Evolutionary conservation across 2,797 vertebrate species (phyloP).

Genomic region (Mormyrops attenuatus): DNA sequence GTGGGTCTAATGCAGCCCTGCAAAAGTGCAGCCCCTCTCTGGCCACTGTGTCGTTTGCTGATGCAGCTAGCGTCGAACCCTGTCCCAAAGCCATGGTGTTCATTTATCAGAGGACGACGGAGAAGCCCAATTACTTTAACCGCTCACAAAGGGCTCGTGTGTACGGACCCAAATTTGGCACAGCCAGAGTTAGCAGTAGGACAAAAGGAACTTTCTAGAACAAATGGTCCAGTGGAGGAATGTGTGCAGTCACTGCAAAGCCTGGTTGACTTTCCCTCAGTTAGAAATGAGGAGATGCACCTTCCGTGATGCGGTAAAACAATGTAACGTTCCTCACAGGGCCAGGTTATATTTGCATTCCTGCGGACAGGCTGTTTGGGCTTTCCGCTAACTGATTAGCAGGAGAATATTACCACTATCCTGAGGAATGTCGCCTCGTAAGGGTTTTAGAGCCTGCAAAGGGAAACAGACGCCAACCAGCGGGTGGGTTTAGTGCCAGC

Average conservation of each 20-base stretch:
- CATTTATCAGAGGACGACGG: constrained; percentile 20
- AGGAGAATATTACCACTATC: neutral
- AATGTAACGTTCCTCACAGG: neutral
- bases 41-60: neutral
- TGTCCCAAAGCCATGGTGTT: constrained; percentile 12
- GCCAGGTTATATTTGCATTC: neutral
- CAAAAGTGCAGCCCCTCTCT: neutral
- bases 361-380: neutral
- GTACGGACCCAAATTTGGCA: constrained; percentile 25
- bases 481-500: neutral
- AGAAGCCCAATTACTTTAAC: constrained; percentile 15
- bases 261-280: neutral
- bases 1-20: neutral
- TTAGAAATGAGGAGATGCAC: neutral
- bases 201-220: constrained; percentile 12
- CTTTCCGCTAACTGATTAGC: constrained; percentile 2
- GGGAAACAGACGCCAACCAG: neutral
- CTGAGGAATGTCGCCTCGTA: neutral
- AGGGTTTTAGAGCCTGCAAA: neutral
- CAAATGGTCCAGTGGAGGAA: neutral
- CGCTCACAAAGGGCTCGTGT: neutral
- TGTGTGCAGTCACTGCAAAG: neutral
- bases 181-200: constrained; percentile 8
- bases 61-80: neutral
- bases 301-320: neutral